Percentiles rank a stretch among this genome's conserved stretches.
Evolutionary conservation across 2,113 vertebrate species (phyloP).

Genomic region (Leiothrix lutea): DNA sequence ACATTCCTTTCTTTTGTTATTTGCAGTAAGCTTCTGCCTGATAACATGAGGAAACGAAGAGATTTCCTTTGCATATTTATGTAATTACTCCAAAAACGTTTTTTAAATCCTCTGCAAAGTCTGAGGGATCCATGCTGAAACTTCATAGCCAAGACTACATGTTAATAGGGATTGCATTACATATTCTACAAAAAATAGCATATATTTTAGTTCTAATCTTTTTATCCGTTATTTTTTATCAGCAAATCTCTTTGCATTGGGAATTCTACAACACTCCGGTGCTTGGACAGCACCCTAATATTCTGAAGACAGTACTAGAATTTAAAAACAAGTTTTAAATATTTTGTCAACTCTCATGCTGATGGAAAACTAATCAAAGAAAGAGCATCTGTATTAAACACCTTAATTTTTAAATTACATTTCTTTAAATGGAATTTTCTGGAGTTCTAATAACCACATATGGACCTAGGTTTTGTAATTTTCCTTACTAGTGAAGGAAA

Average conservation of each 20-base stretch:
- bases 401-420: background rate
- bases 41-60: background rate
- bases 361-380: constrained; percentile 4
- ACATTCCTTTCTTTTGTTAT: background rate
- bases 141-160: background rate
- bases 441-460: background rate
- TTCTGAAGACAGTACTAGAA: background rate
- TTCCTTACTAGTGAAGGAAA: background rate
- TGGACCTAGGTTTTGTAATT: background rate
- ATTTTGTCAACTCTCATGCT: background rate
- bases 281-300: background rate
- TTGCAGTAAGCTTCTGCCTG: background rate
- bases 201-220: constrained; percentile 37
- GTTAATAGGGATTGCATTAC: constrained; percentile 19
- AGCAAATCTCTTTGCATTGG: background rate
- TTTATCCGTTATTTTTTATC: constrained; percentile 3
- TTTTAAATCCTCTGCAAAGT: constrained; percentile 45
- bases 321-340: background rate
- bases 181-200: constrained; percentile 10
- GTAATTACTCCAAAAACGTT: constrained; percentile 44
- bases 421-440: background rate
- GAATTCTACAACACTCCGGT: background rate
- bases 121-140: constrained; percentile 6
- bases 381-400: background rate
- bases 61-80: constrained; percentile 22